Conservation (phyloP, 2,888 invertebrate species). For the Aphidoletes aphidimyza region DNA sequence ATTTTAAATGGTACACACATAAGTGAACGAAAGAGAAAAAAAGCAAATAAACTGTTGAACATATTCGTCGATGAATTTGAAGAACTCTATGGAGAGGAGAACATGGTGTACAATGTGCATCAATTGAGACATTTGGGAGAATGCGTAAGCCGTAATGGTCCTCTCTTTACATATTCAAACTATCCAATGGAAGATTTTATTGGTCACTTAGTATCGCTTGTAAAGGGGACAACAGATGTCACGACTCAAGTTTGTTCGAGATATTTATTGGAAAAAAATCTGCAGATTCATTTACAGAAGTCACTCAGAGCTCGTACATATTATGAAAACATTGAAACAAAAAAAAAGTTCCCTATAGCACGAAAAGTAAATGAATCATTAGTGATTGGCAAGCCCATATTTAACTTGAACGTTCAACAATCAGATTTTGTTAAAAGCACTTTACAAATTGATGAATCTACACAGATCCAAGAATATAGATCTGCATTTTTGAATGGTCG, state of each 20-base stretch:
- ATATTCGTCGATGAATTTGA: slow-evolving; percentile 24
- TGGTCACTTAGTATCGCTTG: not conserved
- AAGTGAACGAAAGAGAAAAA: not conserved
- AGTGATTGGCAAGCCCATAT: too few species aligned
- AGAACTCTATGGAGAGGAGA: slow-evolving; percentile 50
- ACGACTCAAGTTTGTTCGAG: slow-evolving; percentile 37
- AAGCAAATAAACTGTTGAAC: not conserved
- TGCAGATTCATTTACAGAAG: not conserved
- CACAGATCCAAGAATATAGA: too few species aligned
- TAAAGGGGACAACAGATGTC: slow-evolving; percentile 39
- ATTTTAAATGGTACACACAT: not conserved
- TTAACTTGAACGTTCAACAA: too few species aligned
- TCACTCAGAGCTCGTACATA: not conserved
- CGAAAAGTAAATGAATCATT: too few species aligned
- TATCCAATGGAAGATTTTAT: not conserved
- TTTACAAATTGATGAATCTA: too few species aligned
- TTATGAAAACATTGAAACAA: not conserved
- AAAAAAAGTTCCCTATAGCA: too few species aligned
- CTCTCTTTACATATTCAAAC: slow-evolving; percentile 50
- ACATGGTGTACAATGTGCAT: slow-evolving; percentile 55
- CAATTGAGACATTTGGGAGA: slow-evolving; percentile 12
- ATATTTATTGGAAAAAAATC: slow-evolving; percentile 23
- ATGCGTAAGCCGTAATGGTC: slow-evolving; percentile 39
- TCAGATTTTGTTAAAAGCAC: too few species aligned
- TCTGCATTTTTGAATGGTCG: too few species aligned